Base-by-base conservation (phyloP, 2,888 invertebrate species). In the Drosophila lutescens region DNA sequence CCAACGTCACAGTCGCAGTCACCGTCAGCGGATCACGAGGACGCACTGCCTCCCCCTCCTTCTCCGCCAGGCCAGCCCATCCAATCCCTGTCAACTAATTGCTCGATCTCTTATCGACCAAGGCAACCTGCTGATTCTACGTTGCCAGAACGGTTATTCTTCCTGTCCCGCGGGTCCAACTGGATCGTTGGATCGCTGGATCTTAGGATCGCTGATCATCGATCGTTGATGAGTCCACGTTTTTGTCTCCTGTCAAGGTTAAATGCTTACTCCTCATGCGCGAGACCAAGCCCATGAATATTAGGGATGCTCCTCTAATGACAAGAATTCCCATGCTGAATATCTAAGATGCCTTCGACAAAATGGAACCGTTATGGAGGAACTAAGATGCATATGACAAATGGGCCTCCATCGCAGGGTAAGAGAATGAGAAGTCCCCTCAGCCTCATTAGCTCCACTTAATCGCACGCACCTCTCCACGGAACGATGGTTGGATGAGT, bases 301-400 rank as follows among this genome's bases (percentile, higher is more conserved):
- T 67, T 7, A 36, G 41, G 32, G 26, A 50, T 58, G 41, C 13
- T 59, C 55, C 53, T 65, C 73, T 79, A 79, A 79, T 79, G 82
- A 72, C 82, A 76, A 69, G 57, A 73, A 79, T 87, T 83, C 88
- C 82, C 83, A 87, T 74, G 67, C 17, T 34, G 60, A 73, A 71
- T 53, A 74, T 54, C 57, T 41, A 15, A 23, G 9, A 49, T 46
- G 63, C 62, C 12, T 13, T 4, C 10, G 3, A 17, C 58, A 61
- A 44, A 59, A 49, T 40, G 57, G 17, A 63, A 59, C 80, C 73
- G 74, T 74, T 77, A 73, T 63, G 34, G 53, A 57, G 17, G 54
- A 41, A 46, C 56, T 72, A 66, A 57, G 78, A 41, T 47, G 58
- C 71, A 65, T 55, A 69, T 81, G 79, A 81, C 68, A 81, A 87